Evolutionary conservation across 2,888 invertebrate species (phyloP).

Genomic region (Carcina quercana): DNA sequence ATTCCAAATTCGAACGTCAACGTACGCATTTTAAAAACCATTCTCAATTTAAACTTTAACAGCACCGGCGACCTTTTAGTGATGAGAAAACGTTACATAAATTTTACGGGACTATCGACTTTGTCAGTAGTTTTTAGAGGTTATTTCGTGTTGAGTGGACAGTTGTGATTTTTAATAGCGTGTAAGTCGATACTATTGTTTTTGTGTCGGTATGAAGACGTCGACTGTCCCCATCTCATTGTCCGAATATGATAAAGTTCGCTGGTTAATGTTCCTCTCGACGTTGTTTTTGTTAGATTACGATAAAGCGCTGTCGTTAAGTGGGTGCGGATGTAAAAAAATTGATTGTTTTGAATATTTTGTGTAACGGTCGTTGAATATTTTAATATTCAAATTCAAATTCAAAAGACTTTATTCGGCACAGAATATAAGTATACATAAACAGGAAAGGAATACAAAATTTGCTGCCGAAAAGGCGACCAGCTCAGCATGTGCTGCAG

Average conservation of each 20-base stretch:
- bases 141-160: constrained; percentile 15
- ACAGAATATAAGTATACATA: too few species aligned
- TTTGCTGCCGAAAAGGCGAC: too few species aligned
- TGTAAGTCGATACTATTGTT: constrained; percentile 62
- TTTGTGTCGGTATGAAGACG: constrained; percentile 64
- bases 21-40: fast-evolving
- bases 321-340: constrained; percentile 17
- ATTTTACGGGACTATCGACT: constrained; percentile 23
- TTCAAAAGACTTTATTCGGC: not conserved
- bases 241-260: constrained; percentile 44
- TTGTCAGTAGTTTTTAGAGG: constrained; percentile 13
- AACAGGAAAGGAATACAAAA: too few species aligned
- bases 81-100: constrained; percentile 15
- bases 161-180: constrained; percentile 41
- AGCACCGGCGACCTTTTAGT: constrained; percentile 22
- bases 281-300: constrained; percentile 23
- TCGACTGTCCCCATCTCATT: constrained; percentile 55
- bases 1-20: constrained; percentile 17
- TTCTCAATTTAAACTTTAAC: constrained; percentile 6
- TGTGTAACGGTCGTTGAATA: constrained; percentile 5
- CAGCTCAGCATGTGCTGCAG: too few species aligned
- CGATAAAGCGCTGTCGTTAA: constrained; percentile 36
- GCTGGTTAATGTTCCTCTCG: constrained; percentile 38
- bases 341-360: constrained; percentile 4
- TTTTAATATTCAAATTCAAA: not conserved